phyloP scores from a whole-genome alignment of 2,113 vertebrate species.

The Anoplopoma fimbria region DNA sequence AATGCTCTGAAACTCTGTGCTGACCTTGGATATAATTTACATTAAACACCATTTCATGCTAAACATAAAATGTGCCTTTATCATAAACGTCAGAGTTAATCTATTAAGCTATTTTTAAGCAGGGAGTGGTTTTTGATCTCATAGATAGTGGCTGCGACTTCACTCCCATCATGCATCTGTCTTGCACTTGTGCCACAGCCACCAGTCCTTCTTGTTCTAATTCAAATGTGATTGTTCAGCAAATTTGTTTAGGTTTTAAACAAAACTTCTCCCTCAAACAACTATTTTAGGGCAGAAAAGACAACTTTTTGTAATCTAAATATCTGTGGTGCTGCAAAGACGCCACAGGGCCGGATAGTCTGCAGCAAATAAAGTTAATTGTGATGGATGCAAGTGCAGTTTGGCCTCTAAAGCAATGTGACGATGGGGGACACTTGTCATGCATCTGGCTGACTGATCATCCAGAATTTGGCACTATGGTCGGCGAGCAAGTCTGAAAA shows the following conservation, averaged over 20 bases:
- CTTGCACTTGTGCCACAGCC: slow-evolving; percentile 13
- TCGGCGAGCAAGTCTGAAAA: slow-evolving; percentile 37
- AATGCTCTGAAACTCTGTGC: background rate
- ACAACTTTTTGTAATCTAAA: slow-evolving; percentile 15
- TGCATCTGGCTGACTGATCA: slow-evolving; percentile 29
- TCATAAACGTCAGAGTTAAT: background rate
- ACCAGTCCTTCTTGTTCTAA: slow-evolving; percentile 11
- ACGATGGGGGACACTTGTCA: slow-evolving; percentile 35
- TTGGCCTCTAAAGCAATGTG: slow-evolving; percentile 15
- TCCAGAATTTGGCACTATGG: slow-evolving; percentile 39
- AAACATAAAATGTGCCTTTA: background rate
- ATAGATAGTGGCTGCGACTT: slow-evolving; percentile 2
- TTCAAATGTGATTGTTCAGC: slow-evolving; percentile 23
- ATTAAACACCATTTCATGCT: background rate
- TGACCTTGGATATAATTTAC: background rate
- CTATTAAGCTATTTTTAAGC: background rate
- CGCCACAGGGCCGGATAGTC: background rate
- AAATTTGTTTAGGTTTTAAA: background rate
- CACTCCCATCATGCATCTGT: slow-evolving; percentile 3
- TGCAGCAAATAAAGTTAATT: slow-evolving; percentile 7
- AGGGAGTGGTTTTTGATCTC: background rate
- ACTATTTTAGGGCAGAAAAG: slow-evolving; percentile 6
- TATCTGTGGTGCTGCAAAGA: background rate
- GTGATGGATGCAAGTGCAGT: slow-evolving; percentile 11
- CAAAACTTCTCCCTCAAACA: background rate